A percentile compares a stretch with the other conserved stretches of the same genome.
Evolutionary conservation across 2,113 vertebrate genomes (phyloP).

Genomic region (Mormyrus iriodes): DNA sequence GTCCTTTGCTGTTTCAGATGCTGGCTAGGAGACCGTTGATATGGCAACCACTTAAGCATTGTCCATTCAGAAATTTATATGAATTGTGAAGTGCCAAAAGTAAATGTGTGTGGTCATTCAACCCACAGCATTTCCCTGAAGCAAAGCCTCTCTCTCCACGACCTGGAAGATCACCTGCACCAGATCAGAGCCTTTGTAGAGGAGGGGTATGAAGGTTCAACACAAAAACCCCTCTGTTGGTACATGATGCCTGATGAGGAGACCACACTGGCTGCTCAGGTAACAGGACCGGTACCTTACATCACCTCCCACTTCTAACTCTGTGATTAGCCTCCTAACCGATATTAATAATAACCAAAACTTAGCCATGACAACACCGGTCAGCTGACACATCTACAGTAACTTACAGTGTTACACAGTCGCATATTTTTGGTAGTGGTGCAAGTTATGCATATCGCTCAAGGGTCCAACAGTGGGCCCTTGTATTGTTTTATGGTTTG

Average conservation of each 20-base stretch:
- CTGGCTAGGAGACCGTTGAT: background rate
- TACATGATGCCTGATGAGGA: constrained; percentile 93
- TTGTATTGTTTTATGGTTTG: too few relatives aligned
- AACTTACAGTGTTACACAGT: background rate
- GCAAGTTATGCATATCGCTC: too few relatives aligned
- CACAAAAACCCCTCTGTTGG: constrained; percentile 63
- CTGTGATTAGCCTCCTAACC: background rate
- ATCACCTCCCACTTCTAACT: background rate
- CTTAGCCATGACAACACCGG: background rate
- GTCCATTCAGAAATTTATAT: background rate
- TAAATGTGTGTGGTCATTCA: constrained; percentile 1
- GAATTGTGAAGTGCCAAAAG: background rate
- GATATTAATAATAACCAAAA: background rate
- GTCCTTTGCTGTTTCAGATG: constrained; percentile 14
- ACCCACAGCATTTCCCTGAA: constrained; percentile 79
- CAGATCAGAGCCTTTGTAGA: constrained; percentile 80
- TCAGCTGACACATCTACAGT: background rate
- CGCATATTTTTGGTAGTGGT: too few relatives aligned
- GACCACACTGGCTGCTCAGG: constrained; percentile 81
- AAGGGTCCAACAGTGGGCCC: too few relatives aligned
- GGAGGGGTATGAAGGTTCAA: constrained; percentile 41
- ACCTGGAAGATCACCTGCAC: constrained; percentile 80
- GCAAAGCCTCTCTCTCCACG: constrained; percentile 81
- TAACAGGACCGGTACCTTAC: constrained; percentile 35
- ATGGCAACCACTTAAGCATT: background rate